These are phyloP conservation scores for Enteromius mattozi DNA, from an alignment of 2,797 vertebrate genomes.

Conservation along the genomic window DNA sequence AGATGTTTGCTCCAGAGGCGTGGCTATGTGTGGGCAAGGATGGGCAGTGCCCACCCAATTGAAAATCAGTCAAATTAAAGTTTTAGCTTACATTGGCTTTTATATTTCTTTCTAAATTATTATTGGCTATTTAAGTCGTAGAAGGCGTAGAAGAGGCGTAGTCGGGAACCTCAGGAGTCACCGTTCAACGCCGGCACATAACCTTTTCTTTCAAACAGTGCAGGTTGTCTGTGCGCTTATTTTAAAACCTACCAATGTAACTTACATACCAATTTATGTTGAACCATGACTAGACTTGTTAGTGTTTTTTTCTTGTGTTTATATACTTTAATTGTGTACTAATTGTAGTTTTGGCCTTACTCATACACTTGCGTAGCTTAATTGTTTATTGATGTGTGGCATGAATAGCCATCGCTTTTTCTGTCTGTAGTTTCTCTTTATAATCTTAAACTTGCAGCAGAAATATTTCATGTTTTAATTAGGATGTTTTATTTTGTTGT, in stretches of 20 bases:
- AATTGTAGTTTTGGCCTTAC: background rate
- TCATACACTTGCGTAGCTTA: background rate
- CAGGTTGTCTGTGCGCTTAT: background rate
- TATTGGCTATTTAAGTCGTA: conserved; percentile 10
- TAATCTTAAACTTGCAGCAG: background rate
- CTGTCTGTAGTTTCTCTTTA: background rate
- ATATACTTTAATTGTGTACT: background rate
- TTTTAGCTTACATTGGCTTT: conserved; percentile 11
- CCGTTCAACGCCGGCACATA: background rate
- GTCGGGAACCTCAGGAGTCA: background rate
- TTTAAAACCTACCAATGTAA: background rate
- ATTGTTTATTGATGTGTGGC: background rate
- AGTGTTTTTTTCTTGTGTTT: background rate
- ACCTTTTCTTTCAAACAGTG: background rate
- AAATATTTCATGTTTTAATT: background rate
- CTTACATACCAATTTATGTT: background rate
- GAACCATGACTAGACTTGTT: background rate
- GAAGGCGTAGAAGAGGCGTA: background rate
- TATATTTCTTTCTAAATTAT: background rate
- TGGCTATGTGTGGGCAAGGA: background rate
- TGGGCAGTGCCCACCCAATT: conserved; percentile 5
- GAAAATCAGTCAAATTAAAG: background rate
- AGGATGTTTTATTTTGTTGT: background rate
- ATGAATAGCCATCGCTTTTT: background rate
- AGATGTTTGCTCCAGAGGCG: conserved; percentile 56